Conservation (phyloP, 2,888 invertebrate genomes). For the Fissipunctia ypsillon region DNA sequence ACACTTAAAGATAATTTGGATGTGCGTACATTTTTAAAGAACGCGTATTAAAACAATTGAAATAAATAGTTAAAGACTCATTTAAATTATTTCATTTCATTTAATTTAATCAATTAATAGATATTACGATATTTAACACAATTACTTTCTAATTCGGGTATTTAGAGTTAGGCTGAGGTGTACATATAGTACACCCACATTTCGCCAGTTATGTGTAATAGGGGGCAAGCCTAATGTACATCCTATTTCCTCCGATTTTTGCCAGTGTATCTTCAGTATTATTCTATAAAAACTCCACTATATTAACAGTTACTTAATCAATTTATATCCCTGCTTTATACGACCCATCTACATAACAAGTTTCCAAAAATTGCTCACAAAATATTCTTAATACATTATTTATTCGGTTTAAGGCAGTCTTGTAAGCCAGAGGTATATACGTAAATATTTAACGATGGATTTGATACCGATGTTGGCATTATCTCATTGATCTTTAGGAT, state of each 20-base stretch:
- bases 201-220: too few species aligned
- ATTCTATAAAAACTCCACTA: neutral
- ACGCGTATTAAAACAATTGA: neutral
- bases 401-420: conserved; percentile 35
- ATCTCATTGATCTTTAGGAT: conserved; percentile 58
- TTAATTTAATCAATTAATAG: neutral
- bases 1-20: neutral
- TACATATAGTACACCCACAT: too few species aligned
- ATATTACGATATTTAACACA: neutral
- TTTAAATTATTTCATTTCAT: neutral
- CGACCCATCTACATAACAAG: neutral
- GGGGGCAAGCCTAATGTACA: too few species aligned
- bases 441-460: conserved; percentile 61
- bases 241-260: too few species aligned
- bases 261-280: too few species aligned
- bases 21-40: neutral
- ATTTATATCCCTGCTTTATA: neutral
- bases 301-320: neutral
- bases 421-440: conserved; percentile 47
- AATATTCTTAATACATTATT: conserved; percentile 50
- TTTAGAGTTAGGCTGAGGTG: too few species aligned
- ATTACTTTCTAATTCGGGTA: too few species aligned
- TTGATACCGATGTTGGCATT: conserved; percentile 51
- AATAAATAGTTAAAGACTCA: neutral
- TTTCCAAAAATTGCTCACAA: conserved; percentile 15